These are phyloP conservation scores for Heteromurus nitidus DNA, from an alignment of 2,888 invertebrate genomes.

Conservation along the genomic window DNA sequence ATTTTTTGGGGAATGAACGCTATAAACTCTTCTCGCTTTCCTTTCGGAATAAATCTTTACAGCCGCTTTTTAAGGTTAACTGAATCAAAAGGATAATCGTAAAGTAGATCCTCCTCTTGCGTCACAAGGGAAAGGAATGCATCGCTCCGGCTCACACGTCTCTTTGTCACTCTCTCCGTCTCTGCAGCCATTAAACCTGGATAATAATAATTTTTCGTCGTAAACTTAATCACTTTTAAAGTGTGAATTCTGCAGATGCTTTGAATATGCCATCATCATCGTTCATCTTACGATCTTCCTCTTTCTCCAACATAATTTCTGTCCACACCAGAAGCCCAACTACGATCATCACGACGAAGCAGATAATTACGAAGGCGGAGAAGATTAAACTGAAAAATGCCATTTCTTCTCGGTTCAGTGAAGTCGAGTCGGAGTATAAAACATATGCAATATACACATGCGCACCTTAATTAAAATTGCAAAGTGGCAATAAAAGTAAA, in stretches of 20 bases:
- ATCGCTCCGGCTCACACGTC: neutral
- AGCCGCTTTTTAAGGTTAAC: no score
- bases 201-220: neutral
- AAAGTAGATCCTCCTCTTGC: no score
- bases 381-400: neutral
- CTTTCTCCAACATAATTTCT: neutral
- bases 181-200: conserved; percentile 5
- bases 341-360: neutral
- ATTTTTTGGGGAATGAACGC: no score
- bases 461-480: no score
- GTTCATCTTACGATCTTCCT: conserved; percentile 15
- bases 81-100: no score
- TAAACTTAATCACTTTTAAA: no score
- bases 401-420: no score
- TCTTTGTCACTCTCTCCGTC: neutral
- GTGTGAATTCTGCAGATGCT: no score
- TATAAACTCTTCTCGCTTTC: no score
- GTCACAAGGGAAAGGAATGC: neutral
- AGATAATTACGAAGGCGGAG: neutral
- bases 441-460: neutral
- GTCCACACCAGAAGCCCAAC: neutral
- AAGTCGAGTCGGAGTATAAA: neutral
- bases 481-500: no score
- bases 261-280: no score
- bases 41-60: no score